Evolutionary conservation across 2,888 invertebrate genomes (phyloP), one percentile per base, ranked within the genome.

Genomic region (Neocrepidodera transversa): DNA sequence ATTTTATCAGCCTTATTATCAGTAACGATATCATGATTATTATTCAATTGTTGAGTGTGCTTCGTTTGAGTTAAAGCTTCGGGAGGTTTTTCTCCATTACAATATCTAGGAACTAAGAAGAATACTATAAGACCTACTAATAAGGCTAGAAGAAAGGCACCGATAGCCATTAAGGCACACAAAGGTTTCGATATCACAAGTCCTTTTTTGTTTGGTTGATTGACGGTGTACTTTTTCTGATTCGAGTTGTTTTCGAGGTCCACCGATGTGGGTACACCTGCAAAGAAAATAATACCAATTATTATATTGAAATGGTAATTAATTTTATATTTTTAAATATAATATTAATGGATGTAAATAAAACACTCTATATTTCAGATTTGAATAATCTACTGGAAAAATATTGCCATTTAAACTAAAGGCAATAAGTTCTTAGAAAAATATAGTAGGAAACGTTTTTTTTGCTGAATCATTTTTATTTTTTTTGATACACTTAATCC

Each of bases 181-280:
- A 75, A 67, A 4, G 77, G 66, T 67, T 73, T 78, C 2, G 80
- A 74, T 66, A 79, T 74, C 6, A 76, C 64, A 32, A 78, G 65
- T 45, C 74, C 76, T 26, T 64, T 66, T 32, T 57, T 59, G n/a
- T 58, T 48, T 38, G 65, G 62, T 49, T 70, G 61, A 65, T 80
- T 80, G 2, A 80, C 73, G 1, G 79, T 79, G 65, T 79, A 80
- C 58, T 79, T 79, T 53, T 76, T 79, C 54, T 76, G 76, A 65
- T 76, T 74, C 58, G 70, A 70, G 68, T 77, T 78, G 68, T 77
- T 78, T 65, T 78, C 79, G 38, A 78, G 65, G 49, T 79, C 79
- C 64, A 67, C 75, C 49, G 75, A 68, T 8, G 78, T 75, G 53
- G 79, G 79, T 6, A 80, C 78, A 71, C 79, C 80, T 80, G 70